A percentile compares a stretch with the other conserved stretches of the same genome.
These are phyloP conservation scores for Ophioninae sp. DNA, from an alignment of 2,888 invertebrate genomes.

Conservation along the genomic window DNA sequence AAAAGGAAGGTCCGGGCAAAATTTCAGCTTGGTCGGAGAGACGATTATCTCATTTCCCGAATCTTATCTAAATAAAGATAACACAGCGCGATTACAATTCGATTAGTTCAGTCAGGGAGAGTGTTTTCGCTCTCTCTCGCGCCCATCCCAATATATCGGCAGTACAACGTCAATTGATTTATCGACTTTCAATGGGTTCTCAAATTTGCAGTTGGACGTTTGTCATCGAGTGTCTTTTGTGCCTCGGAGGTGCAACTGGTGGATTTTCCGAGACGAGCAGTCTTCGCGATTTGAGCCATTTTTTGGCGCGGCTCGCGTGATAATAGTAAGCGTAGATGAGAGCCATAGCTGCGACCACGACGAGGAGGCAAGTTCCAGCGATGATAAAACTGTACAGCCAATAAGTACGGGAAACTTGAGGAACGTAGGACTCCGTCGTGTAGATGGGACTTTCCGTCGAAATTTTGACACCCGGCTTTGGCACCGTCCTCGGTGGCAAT, in stretches of 20 bases:
- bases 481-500: constrained; percentile 81
- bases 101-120: constrained; percentile 25
- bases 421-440: constrained; percentile 82
- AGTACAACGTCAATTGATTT: constrained; percentile 24
- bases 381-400: constrained; percentile 82
- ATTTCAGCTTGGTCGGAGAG: no score
- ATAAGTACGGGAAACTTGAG: constrained; percentile 69
- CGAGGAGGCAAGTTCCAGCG: constrained; percentile 86
- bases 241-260: constrained; percentile 78
- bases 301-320: constrained; percentile 87
- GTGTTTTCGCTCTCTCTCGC: constrained; percentile 22
- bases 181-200: constrained; percentile 31
- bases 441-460: constrained; percentile 78
- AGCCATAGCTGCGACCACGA: constrained; percentile 85
- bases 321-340: constrained; percentile 89
- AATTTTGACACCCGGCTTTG: constrained; percentile 81
- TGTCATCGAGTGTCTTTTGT: constrained; percentile 71
- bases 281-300: constrained; percentile 82
- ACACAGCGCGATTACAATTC: constrained; percentile 27
- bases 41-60: background rate
- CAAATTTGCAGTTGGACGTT: constrained; percentile 67
- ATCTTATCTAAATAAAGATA: constrained; percentile 3
- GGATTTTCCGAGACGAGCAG: constrained; percentile 69
- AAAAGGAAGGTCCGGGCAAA: no score
- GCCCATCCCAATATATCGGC: constrained; percentile 34